Evolutionary conservation across 1,140 invertebrate genomes (phyloP).

Genomic region (Plodia interpunctella): DNA sequence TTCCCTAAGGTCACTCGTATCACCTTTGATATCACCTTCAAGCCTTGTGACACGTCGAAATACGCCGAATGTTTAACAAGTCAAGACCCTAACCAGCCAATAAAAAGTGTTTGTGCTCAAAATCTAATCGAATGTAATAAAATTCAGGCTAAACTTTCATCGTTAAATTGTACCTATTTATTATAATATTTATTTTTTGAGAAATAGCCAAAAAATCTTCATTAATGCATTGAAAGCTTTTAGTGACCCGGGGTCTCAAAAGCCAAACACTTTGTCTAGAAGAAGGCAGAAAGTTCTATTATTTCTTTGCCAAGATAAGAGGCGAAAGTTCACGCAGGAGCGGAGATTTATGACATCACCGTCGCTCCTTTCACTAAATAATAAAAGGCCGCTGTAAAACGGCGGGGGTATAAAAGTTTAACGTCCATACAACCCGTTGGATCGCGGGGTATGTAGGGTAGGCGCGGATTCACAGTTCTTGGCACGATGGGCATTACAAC

Average conservation of each 20-base stretch:
- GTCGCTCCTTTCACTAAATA: conserved; percentile 76
- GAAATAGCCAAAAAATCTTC: conserved; percentile 31
- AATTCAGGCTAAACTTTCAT: not conserved
- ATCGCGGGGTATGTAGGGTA: conserved; percentile 38
- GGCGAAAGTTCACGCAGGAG: conserved; percentile 75
- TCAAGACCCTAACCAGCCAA: not conserved
- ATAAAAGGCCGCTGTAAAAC: conserved; percentile 74
- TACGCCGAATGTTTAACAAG: not conserved
- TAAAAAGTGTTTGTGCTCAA: not conserved
- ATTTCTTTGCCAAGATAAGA: conserved; percentile 75
- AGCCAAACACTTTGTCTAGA: conserved; percentile 75
- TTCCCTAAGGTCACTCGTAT: not conserved
- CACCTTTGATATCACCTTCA: not conserved
- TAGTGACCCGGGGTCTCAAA: conserved; percentile 57
- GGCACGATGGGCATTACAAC: too few species aligned
- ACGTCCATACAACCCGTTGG: conserved; percentile 72
- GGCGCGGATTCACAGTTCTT: too few species aligned
- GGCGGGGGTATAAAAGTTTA: conserved; percentile 72
- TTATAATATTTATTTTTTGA: too few species aligned
- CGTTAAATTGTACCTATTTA: too few species aligned
- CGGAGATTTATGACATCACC: conserved; percentile 75
- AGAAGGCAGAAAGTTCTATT: conserved; percentile 73
- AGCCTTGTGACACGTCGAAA: not conserved
- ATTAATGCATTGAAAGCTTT: conserved; percentile 62
- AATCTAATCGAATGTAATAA: not conserved